A percentile compares a stretch with the other conserved stretches of the same genome.
Evolutionary conservation across 2,113 vertebrate species (phyloP).

Genomic region (Muscicapa adusta): DNA sequence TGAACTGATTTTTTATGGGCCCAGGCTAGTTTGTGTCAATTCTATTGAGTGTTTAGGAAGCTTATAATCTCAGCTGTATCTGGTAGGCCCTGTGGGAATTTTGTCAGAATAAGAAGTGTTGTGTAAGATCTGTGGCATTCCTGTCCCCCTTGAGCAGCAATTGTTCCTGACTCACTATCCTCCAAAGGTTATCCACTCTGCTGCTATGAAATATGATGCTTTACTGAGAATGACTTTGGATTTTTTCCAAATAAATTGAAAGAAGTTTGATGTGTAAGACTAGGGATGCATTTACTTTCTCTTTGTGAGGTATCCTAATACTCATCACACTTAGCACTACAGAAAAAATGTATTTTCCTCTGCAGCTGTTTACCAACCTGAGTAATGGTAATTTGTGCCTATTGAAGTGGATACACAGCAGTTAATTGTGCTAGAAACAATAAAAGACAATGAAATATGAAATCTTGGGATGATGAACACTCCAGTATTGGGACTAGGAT

Average conservation of each 20-base stretch:
- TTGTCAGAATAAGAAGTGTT: not conserved
- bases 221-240: not conserved
- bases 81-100: not conserved
- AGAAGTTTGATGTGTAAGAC: not conserved
- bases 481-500: not conserved
- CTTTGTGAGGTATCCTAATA: not conserved
- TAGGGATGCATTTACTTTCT: not conserved
- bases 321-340: not conserved
- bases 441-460: not conserved
- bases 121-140: not conserved
- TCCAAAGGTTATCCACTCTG: not conserved
- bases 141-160: not conserved
- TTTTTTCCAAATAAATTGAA: not conserved
- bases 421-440: not conserved
- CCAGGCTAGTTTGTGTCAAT: not conserved
- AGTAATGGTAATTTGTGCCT: not conserved
- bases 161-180: not conserved
- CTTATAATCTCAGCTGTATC: not conserved
- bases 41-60: not conserved
- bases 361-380: not conserved
- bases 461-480: not conserved
- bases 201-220: not conserved
- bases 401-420: not conserved
- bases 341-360: not conserved
- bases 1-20: not conserved